Conservation (phyloP, 1,140 invertebrate species). For the Phymorhynchus buccinoides region DNA sequence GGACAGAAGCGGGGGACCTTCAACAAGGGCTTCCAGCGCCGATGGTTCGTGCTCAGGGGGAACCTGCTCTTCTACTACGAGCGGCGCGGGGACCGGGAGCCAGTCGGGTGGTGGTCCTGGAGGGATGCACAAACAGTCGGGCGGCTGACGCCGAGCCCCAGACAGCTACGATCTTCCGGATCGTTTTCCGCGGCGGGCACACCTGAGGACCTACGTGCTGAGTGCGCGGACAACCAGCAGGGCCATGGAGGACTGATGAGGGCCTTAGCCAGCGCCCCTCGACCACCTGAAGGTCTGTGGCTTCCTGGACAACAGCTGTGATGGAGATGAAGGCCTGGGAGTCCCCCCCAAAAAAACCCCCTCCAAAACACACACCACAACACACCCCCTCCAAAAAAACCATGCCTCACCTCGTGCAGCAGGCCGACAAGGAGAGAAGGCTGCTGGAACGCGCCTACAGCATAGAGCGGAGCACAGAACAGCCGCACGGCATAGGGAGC, state of each 20-base stretch:
- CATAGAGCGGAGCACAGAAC: neutral
- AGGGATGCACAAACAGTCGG: conserved; percentile 93
- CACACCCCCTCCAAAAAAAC: no score
- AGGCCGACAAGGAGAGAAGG: conserved; percentile 45
- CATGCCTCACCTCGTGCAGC: conserved; percentile 37
- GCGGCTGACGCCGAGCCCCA: conserved; percentile 74
- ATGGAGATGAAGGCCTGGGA: conserved; percentile 77
- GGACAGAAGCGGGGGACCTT: conserved; percentile 90
- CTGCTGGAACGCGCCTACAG: conserved; percentile 45
- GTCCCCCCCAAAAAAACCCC: no score
- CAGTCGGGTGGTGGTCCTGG: conserved; percentile 93
- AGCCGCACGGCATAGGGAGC: no score
- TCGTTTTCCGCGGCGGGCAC: conserved; percentile 91
- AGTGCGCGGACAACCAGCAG: conserved; percentile 87
- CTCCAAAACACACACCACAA: no score
- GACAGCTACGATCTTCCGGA: conserved; percentile 94
- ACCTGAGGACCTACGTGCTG: conserved; percentile 87
- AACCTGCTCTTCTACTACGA: conserved; percentile 97
- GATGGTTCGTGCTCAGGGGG: conserved; percentile 97
- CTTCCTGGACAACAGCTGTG: conserved; percentile 93
- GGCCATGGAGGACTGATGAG: conserved; percentile 98
- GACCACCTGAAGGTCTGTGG: conserved; percentile 97
- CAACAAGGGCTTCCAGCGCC: conserved; percentile 90
- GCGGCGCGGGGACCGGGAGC: conserved; percentile 92
- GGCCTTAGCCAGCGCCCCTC: conserved; percentile 88